phyloP scores from a whole-genome alignment of 2,113 vertebrate genomes.

The Protobothrops mucrosquamatus region DNA sequence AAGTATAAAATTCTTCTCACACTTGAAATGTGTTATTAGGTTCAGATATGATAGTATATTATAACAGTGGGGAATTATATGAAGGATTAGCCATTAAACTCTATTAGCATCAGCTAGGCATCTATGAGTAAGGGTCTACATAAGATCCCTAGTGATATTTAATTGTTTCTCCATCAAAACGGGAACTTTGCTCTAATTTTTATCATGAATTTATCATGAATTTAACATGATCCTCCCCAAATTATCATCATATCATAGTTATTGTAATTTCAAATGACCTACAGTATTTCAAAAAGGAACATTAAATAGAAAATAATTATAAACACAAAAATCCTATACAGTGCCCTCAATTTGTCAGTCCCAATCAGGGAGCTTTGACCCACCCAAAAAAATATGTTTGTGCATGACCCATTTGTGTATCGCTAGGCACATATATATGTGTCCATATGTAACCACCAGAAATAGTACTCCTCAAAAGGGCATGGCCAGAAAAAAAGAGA shows the following conservation, averaged over 20 bases:
- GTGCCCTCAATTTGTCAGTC: not conserved
- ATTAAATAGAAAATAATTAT: not conserved
- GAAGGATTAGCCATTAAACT: not conserved
- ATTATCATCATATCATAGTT: not conserved
- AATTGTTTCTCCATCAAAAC: not conserved
- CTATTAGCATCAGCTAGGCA: not conserved
- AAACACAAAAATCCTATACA: not conserved
- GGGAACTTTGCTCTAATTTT: not conserved
- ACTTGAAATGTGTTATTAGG: not conserved
- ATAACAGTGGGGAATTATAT: not conserved
- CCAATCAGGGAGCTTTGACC: not conserved
- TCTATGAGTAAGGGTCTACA: not conserved
- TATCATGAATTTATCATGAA: not conserved
- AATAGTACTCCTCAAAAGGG: not conserved
- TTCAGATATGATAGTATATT: not conserved
- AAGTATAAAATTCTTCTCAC: not conserved
- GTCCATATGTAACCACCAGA: not conserved
- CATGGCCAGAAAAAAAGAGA: not conserved
- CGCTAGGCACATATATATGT: not conserved
- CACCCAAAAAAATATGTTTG: not conserved
- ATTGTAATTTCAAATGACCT: not conserved
- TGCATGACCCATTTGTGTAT: not conserved
- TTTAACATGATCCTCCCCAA: not conserved
- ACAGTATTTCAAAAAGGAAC: not conserved
- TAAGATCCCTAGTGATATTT: not conserved